These are phyloP conservation scores for Emydura subglobosa DNA, from an alignment of 2,113 vertebrate genomes.

Conservation along the genomic window DNA sequence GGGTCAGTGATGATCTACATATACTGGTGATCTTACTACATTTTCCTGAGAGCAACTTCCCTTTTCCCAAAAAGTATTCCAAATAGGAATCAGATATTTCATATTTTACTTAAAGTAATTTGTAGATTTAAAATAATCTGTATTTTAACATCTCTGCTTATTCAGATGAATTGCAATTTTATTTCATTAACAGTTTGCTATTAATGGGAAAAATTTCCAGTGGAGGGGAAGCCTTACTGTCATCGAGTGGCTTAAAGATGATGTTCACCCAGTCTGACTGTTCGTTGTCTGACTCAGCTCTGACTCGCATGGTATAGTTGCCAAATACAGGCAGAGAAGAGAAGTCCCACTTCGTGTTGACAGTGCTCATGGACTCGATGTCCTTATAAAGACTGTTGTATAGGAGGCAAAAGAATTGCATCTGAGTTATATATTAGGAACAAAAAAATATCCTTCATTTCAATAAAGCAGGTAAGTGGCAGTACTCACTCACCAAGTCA, in stretches of 20 bases:
- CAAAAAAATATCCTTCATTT: neutral
- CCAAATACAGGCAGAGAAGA: constrained; percentile 66
- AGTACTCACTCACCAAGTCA: neutral
- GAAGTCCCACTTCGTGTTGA: constrained; percentile 54
- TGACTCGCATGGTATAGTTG: constrained; percentile 58
- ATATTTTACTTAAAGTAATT: accelerated
- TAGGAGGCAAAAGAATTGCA: neutral
- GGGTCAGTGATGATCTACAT: neutral
- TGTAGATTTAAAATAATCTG: neutral
- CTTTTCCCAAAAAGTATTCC: neutral
- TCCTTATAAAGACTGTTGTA: neutral
- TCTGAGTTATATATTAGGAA: accelerated
- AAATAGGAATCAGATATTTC: neutral
- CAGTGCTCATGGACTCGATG: neutral
- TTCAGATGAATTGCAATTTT: neutral
- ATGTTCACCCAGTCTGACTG: constrained; percentile 67
- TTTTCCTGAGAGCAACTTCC: neutral
- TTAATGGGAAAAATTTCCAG: neutral
- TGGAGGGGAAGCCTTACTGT: constrained; percentile 75
- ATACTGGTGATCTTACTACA: neutral
- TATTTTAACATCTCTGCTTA: neutral
- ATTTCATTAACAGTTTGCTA: accelerated
- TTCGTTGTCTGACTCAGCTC: constrained; percentile 15
- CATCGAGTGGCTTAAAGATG: constrained; percentile 72
- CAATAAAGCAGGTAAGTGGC: neutral